Percentiles rank a stretch among this genome's conserved stretches.
These are phyloP conservation scores for Halictus quadricinctus DNA, from an alignment of 2,888 invertebrate species.

Conservation along the genomic window DNA sequence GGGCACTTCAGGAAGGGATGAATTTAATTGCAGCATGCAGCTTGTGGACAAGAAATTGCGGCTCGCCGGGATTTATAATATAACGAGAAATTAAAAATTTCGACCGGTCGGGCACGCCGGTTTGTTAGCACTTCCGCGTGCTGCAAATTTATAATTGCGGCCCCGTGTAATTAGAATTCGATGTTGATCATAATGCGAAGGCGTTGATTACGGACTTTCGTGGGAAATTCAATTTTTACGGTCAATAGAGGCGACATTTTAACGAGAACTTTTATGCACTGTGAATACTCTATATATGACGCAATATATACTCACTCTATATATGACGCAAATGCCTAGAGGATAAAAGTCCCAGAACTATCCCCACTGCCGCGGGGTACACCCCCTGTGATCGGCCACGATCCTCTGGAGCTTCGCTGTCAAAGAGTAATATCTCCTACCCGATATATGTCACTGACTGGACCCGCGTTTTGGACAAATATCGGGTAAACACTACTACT, in stretches of 20 bases:
- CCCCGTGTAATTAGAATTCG: neutral
- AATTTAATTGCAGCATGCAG: neutral
- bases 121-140: neutral
- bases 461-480: too few species aligned
- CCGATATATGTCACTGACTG: too few species aligned
- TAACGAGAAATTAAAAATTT: conserved; percentile 12
- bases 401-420: too few species aligned
- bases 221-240: neutral
- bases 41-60: neutral
- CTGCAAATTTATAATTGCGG: neutral
- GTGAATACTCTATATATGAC: too few species aligned
- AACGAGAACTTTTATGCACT: too few species aligned
- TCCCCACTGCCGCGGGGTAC: too few species aligned
- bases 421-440: too few species aligned
- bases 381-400: too few species aligned
- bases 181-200: neutral
- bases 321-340: too few species aligned
- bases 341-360: too few species aligned
- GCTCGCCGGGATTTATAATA: conserved; percentile 1
- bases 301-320: too few species aligned
- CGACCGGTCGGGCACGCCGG: neutral
- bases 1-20: neutral
- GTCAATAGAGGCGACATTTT: neutral
- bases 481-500: too few species aligned
- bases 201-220: neutral